Evolutionary conservation across 1,140 invertebrate genomes (phyloP).

Genomic region (Lucilia sericata): DNA sequence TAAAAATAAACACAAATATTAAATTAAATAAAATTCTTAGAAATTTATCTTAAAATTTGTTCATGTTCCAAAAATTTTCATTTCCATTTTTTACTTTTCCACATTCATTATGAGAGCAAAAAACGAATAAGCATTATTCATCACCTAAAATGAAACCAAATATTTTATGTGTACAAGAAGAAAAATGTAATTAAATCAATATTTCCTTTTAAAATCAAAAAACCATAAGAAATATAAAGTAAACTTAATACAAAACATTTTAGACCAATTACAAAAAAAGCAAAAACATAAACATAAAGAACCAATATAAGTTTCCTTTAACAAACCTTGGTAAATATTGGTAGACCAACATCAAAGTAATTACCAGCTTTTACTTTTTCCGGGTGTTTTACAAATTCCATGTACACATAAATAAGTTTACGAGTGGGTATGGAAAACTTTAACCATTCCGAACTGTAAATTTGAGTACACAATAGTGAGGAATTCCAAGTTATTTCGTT

Average conservation of each 20-base stretch:
- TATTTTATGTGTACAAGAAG: neutral
- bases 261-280: too few species aligned
- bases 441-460: slow-evolving; percentile 60
- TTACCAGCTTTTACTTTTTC: slow-evolving; percentile 55
- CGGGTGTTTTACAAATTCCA: slow-evolving; percentile 59
- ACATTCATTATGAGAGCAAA: slow-evolving; percentile 60
- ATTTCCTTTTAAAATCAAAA: neutral
- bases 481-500: slow-evolving; percentile 60
- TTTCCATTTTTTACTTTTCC: slow-evolving; percentile 52
- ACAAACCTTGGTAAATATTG: slow-evolving; percentile 60
- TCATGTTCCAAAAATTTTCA: too few species aligned
- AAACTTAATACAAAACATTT: too few species aligned
- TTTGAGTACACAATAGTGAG: slow-evolving; percentile 54
- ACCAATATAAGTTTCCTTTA: too few species aligned
- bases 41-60: too few species aligned
- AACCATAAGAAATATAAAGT: too few species aligned
- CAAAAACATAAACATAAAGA: too few species aligned
- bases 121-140: slow-evolving; percentile 64
- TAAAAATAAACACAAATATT: too few species aligned
- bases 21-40: too few species aligned
- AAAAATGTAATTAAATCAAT: neutral
- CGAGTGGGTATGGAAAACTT: slow-evolving; percentile 48
- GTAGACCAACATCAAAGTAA: slow-evolving; percentile 61
- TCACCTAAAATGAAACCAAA: slow-evolving; percentile 50
- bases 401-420: slow-evolving; percentile 56